phyloP scores from a whole-genome alignment of 2,888 invertebrate genomes.

The Eubasilissa splendida region DNA sequence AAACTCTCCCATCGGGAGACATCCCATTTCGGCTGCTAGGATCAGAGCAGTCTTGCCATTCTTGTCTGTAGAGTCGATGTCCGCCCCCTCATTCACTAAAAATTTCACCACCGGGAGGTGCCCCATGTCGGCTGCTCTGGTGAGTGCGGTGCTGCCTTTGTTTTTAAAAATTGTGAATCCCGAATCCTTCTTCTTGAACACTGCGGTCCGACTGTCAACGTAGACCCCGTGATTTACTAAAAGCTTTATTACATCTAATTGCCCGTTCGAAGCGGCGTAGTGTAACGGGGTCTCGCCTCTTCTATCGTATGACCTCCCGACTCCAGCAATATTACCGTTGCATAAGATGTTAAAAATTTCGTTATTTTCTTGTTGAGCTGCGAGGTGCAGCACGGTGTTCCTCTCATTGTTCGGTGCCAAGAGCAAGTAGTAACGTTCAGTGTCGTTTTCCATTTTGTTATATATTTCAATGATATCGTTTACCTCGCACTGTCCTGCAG shows the following conservation, averaged over 20 bases:
- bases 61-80: too few species aligned
- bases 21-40: background rate
- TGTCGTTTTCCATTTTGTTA: too few species aligned
- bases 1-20: too few species aligned
- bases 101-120: too few species aligned
- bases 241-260: background rate
- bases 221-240: background rate
- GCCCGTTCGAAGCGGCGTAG: background rate
- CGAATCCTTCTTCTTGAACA: too few species aligned
- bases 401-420: background rate
- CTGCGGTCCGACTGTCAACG: background rate
- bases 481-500: too few species aligned
- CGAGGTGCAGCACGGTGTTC: background rate
- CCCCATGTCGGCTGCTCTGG: too few species aligned
- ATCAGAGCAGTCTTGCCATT: background rate
- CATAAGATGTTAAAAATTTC: background rate
- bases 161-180: too few species aligned
- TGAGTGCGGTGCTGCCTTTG: too few species aligned
- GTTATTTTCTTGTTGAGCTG: background rate
- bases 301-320: background rate
- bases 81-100: too few species aligned
- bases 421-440: background rate
- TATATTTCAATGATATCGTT: too few species aligned
- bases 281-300: background rate
- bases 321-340: background rate